Evolutionary conservation across 2,797 vertebrate genomes (phyloP), one percentile per base, ranked within the genome.

Genomic region (Sebastes taczanowskii): DNA sequence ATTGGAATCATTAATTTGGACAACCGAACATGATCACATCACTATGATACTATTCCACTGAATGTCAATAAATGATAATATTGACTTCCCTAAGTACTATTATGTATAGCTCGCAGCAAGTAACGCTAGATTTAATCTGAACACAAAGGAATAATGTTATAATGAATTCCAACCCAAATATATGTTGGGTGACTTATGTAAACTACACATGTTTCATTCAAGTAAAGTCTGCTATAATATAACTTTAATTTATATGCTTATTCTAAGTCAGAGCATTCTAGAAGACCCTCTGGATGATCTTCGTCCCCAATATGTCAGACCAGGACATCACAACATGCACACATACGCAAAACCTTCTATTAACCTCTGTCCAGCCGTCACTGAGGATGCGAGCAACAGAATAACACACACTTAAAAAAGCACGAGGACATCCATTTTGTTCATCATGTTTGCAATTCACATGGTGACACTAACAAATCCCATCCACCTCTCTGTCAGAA

Each of bases 401-500:
- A 89, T 73, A 87, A 80, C 74, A 77, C 69, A 70, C 82, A 86
- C 82, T 88, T 85, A 80, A 86, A 87, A 87, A 91, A 83, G 49
- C 80, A 65, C 14, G 11, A 70, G 81, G 81, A 53, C 80, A 83
- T 91, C 86, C 79, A 80, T 91, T 90, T 90, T 62, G 46, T 61
- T 86, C 77, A 79, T 32, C 71, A 67, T 84, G 74, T 84, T 88
- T 88, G 84, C 86, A 86, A 89, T 88, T 87, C 86, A 85, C 76
- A 75, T 46, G 88, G 60, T 82, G 90, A 89, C 90, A 91, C 84
- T 82, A 81, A 87, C 67, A 88, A 78, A 91, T 86, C 75, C 82
- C 83, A 85, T 83, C 89, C 86, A 85, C 81, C 84, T 86, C 88
- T 80, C 86, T 86, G 88, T 90, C 88, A 89, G 73, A 86, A 76